Base-by-base conservation (phyloP, 2,888 invertebrate genomes). In the Iselma pallidipennis region DNA sequence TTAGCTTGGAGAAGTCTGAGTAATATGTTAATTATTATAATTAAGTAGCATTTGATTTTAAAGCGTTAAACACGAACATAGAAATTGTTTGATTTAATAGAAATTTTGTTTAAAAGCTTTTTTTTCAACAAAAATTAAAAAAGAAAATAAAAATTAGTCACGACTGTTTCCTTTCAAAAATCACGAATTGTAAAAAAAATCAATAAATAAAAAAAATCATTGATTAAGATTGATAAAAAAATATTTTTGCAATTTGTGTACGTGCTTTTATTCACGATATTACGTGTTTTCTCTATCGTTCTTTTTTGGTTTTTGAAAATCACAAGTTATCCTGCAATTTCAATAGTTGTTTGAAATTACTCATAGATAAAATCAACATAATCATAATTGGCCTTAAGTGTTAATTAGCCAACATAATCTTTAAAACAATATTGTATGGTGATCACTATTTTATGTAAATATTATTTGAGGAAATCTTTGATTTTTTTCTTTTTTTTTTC, bases 21-120 rank as follows among this genome's bases (percentile, higher is more conserved):
- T 52, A 52, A 52, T 52, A 31, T 52, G 52, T 26, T 52, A 52
- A 52, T 52, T 26, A 52, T 52, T 52, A 28, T 52, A 52, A 52
- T 52, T 52, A 31, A 52, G 29, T 28, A 52, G 33, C 28, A 4
- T 28, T 10, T 4, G 19, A 21, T 31, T 29, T n/a, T 33, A 10
- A 29, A 52, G 29, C 19, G 23, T 52, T 23, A 26, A 52, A 52
- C 52, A 52, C 45, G 45, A 16, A 16, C 4, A 10, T 6, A 52
- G 52, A 52, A 52, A 28, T 31, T 52, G 33, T 52, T 19, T 52
- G 52, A 52, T 52, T 52, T 31, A 23, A 29, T 31, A 31, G 19
- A 52, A 52, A 52, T 16, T 45, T 31, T 50, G 52, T 19, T 19
- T 21, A 31, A 23, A 45, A 4, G 12, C n/a, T 21, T 5, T 45